Conservation (phyloP, 1,140 invertebrate genomes). For the Heliconius hewitsoni region DNA sequence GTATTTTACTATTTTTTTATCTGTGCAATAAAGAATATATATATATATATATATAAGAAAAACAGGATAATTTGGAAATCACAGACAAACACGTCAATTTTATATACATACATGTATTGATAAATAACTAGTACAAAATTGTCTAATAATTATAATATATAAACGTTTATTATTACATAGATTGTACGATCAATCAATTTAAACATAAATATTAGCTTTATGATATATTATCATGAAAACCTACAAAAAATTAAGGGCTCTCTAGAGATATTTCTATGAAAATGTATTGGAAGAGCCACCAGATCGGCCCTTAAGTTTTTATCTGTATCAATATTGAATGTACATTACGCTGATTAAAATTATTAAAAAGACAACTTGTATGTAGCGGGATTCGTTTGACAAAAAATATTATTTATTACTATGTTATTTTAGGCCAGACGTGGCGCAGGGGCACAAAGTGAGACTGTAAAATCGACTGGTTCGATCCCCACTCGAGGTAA, state of each 20-base stretch:
- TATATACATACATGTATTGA: no score
- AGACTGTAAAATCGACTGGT: no score
- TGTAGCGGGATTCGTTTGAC: not conserved
- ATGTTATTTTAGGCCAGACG: no score
- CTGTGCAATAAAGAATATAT: no score
- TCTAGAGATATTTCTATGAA: not conserved
- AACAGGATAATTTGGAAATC: no score
- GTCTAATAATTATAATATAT: no score
- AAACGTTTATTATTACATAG: not conserved
- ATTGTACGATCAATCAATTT: not conserved
- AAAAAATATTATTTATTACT: not conserved
- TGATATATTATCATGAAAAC: not conserved
- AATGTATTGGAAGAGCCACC: not conserved
- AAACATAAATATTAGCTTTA: not conserved
- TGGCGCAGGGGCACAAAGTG: no score
- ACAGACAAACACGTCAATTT: no score
- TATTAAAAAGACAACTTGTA: not conserved
- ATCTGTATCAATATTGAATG: not conserved
- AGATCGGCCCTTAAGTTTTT: not conserved
- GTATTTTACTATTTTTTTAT: no score
- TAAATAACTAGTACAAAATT: no score
- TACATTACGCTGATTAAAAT: conserved; percentile 5
- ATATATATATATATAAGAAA: no score
- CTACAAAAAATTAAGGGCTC: not conserved
- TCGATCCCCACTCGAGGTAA: no score